Conservation (phyloP, 2,888 invertebrate species). For the Sinelater perroti region DNA sequence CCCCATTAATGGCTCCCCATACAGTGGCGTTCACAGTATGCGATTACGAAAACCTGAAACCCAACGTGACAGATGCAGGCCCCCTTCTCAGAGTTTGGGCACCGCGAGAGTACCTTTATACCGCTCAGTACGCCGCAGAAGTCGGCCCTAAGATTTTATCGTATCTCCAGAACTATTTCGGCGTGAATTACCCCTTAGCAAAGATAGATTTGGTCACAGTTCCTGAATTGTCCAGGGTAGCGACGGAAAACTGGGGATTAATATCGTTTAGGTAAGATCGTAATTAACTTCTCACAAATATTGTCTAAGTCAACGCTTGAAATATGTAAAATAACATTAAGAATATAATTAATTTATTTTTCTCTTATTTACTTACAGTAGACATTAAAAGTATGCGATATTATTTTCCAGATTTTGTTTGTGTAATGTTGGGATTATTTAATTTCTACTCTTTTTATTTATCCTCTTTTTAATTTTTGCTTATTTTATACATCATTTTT, state of each 20-base stretch:
- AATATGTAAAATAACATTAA: no score
- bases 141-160: conserved; percentile 63
- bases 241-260: conserved; percentile 68
- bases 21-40: conserved; percentile 69
- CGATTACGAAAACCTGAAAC: conserved; percentile 49
- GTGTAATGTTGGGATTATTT: no score
- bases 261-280: conserved; percentile 65
- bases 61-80: conserved; percentile 43
- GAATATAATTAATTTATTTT: no score
- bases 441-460: no score
- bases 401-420: no score
- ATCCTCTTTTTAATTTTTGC: no score
- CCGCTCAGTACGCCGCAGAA: conserved; percentile 62
- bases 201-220: conserved; percentile 69
- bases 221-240: conserved; percentile 66
- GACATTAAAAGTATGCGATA: no score
- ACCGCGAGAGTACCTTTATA: conserved; percentile 52
- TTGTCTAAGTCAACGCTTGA: no score
- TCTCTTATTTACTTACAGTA: no score
- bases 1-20: conserved; percentile 80
- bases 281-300: no score
- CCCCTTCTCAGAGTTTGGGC: conserved; percentile 61
- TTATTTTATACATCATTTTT: no score
- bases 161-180: conserved; percentile 65
- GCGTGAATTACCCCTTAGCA: conserved; percentile 63